These are phyloP conservation scores for Chorisops tibialis DNA, from an alignment of 2,888 invertebrate species.

Conservation along the genomic window DNA sequence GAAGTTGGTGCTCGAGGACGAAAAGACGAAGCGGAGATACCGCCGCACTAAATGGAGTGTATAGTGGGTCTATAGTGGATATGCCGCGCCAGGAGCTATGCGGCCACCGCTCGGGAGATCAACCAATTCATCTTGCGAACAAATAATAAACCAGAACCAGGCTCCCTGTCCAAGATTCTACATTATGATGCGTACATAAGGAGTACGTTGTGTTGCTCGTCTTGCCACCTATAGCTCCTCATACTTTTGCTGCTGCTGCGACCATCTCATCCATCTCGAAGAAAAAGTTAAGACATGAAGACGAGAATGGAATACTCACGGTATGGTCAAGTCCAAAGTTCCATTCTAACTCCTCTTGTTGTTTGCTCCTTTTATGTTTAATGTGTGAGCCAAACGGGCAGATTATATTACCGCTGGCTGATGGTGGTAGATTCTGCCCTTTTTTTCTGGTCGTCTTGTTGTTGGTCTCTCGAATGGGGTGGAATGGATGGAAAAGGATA, in stretches of 20 bases:
- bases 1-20: neutral
- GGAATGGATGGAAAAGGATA: conserved; percentile 17
- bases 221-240: too few species aligned
- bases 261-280: neutral
- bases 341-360: conserved; percentile 11
- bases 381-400: conserved; percentile 1
- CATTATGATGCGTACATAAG: neutral
- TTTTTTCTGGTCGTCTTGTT: neutral
- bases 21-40: neutral
- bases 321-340: neutral
- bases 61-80: conserved; percentile 5
- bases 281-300: neutral
- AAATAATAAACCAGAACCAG: conserved; percentile 20
- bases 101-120: conserved; percentile 10
- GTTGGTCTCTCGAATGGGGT: neutral
- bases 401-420: neutral
- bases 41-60: conserved; percentile 27
- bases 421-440: neutral
- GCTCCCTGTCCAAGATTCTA: neutral
- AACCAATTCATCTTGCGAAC: conserved; percentile 30
- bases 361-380: conserved; percentile 11
- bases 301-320: neutral
- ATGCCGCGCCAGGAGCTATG: neutral
- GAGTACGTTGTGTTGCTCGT: too few species aligned
- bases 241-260: too few species aligned